phyloP scores from a whole-genome alignment of 2,113 vertebrate species.

The Colossoma macropomum region DNA sequence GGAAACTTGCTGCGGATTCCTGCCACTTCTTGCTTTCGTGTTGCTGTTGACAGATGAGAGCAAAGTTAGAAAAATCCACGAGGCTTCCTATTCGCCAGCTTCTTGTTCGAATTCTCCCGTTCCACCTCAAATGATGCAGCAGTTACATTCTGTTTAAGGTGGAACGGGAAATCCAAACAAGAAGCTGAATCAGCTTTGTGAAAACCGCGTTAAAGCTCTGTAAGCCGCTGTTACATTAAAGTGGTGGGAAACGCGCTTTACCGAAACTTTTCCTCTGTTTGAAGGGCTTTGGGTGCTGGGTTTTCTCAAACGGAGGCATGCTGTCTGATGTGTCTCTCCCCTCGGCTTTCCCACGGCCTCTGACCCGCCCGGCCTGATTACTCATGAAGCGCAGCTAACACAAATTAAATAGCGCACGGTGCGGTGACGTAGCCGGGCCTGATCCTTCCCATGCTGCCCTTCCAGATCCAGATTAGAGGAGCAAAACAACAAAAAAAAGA shows the following conservation, averaged over 20 bases:
- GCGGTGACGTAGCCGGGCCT: constrained; percentile 61
- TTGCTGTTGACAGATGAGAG: constrained; percentile 70
- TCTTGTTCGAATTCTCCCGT: no score
- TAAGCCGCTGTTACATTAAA: not conserved
- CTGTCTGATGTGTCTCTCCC: not conserved
- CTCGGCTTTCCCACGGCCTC: not conserved
- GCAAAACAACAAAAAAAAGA: no score
- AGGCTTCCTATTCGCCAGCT: no score
- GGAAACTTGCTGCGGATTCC: constrained; percentile 89
- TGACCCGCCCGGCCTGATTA: constrained; percentile 23
- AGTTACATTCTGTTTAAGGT: no score
- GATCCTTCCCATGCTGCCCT: constrained; percentile 59
- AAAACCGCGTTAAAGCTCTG: not conserved
- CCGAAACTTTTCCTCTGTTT: constrained; percentile 86
- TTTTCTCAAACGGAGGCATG: constrained; percentile 77
- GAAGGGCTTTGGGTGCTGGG: constrained; percentile 75
- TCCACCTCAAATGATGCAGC: no score
- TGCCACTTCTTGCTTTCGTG: constrained; percentile 84
- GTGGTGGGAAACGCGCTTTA: constrained; percentile 54
- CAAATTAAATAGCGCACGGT: constrained; percentile 64
- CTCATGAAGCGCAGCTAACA: not conserved
- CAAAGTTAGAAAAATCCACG: not conserved
- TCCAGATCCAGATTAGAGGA: not conserved
- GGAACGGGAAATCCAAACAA: no score
- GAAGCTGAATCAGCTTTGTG: no score